A percentile compares a stretch with the other conserved stretches of the same genome.
phyloP scores from a whole-genome alignment of 2,797 vertebrate genomes.

The Pogoniulus pusillus region DNA sequence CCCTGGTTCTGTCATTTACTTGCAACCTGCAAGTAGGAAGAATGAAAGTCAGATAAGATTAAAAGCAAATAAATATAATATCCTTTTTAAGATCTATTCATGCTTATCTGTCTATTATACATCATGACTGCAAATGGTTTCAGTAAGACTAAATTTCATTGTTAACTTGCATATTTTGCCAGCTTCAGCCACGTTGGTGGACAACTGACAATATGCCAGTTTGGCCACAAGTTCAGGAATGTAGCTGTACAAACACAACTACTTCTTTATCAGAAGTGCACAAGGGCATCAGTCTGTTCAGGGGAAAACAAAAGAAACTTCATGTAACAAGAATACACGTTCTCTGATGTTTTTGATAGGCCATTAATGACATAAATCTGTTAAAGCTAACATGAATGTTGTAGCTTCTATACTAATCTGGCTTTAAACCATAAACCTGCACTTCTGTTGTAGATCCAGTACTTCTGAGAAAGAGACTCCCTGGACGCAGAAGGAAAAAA shows the following conservation, averaged over 20 bases:
- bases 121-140: background rate
- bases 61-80: background rate
- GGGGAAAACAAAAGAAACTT: background rate
- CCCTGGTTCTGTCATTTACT: background rate
- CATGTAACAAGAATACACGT: background rate
- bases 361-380: background rate
- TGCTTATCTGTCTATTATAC: background rate
- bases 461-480: constrained; percentile 67
- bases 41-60: background rate
- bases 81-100: background rate
- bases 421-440: constrained; percentile 7
- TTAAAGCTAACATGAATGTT: background rate
- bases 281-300: background rate
- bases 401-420: background rate
- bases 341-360: background rate
- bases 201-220: background rate
- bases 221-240: background rate
- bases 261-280: background rate
- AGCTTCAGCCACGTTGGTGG: background rate
- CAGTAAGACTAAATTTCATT: background rate
- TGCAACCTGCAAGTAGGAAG: background rate
- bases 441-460: constrained; percentile 60
- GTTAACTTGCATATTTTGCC: background rate
- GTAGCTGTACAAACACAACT: background rate
- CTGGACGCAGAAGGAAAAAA: constrained; percentile 80